phyloP scores from a whole-genome alignment of 2,113 vertebrate genomes.

The Anguilla japonica region DNA sequence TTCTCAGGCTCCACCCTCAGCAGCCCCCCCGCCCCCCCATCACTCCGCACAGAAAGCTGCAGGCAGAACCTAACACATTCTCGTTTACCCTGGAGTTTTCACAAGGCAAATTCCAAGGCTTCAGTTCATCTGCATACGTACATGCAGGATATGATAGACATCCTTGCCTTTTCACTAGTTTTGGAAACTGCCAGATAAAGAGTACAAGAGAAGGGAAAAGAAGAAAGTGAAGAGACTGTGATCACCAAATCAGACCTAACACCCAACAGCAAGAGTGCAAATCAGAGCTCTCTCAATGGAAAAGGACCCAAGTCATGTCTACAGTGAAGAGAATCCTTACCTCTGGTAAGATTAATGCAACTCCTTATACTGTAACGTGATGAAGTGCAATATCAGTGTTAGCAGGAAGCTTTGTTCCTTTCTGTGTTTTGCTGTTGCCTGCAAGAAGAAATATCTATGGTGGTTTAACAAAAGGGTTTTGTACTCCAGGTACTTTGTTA shows the following conservation, averaged over 20 bases:
- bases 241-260: not conserved
- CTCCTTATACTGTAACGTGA: not conserved
- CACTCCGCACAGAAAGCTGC: not conserved
- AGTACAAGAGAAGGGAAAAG: not conserved
- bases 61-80: not conserved
- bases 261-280: not conserved
- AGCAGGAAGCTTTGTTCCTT: not conserved
- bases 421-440: not conserved
- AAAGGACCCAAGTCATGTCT: slow-evolving; percentile 45
- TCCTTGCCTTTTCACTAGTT: not conserved
- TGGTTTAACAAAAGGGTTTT: not conserved
- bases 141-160: not conserved
- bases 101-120: not conserved
- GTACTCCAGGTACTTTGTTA: not conserved
- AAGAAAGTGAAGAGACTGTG: not conserved
- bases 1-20: not conserved
- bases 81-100: not conserved
- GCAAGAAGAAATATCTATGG: not conserved
- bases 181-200: not conserved
- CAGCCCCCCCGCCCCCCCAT: too few relatives aligned
- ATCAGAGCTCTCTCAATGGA: slow-evolving; percentile 49
- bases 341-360: slow-evolving; percentile 56
- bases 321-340: slow-evolving; percentile 53
- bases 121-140: not conserved
- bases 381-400: not conserved